Evolutionary conservation across 2,888 invertebrate genomes (phyloP), one percentile per base, ranked within the genome.

Genomic region (Pinctada fucata): DNA sequence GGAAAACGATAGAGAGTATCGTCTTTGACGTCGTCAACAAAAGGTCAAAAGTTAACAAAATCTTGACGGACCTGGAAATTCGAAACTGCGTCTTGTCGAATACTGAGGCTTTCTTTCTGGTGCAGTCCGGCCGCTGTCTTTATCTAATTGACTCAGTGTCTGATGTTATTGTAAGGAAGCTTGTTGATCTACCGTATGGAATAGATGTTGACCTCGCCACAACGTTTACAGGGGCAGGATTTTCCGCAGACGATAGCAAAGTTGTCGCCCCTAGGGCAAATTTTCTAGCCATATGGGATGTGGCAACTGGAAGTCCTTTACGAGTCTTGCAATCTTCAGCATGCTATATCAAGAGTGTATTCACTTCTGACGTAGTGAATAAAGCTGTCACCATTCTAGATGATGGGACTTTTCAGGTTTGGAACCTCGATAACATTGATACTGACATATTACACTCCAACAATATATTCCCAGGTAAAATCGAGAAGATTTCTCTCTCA

Each of bases 361-460:
- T 88, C 79, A 87, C 88, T 6, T 88, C 88, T 0, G 81, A 84
- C n/a, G 80, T 79, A 3, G 81, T 85, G 4, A 89, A 89, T 83
- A 89, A 88, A 82, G 88, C 86, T 0, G 89, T 89, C 3, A 86
- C 88, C 2, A 82, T 91, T 8, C 82, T 89, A 3, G 79, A 85
- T 49, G 87, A 91, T 84, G 87, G 88, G 76, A 81, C 86, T 1
- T 82, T 91, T 58, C 90, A 90, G 79, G 88, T 90, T 2, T 91
- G 91, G 91, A 86, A 90, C 72, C 78, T 91, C 10, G 84, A 88
- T 79, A 90, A 90, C 80, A 80, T 91, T n/a, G 87, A 90, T 73
- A 84, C 87, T 4, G 86, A 89, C 78, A 84, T 88, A 47, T 82
- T 83, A 13, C 89, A 90, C 78, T 78, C 86, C 1, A 86, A 87